Percentiles rank a stretch among this genome's conserved stretches.
These are phyloP conservation scores for Hoplodrina blanda DNA, from an alignment of 2,888 invertebrate species.

Conservation along the genomic window DNA sequence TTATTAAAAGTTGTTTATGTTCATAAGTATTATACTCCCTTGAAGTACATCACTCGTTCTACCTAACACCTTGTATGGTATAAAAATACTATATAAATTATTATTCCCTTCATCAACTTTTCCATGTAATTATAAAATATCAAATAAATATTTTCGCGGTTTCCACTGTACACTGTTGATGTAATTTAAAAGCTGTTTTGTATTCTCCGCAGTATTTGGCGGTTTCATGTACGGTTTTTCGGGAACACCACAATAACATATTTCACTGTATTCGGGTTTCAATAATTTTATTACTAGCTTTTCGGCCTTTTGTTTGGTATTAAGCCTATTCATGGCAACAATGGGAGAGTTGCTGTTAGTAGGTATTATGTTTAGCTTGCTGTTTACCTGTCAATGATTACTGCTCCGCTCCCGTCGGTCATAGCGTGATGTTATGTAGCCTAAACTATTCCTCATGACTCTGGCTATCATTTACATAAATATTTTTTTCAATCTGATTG, in stretches of 20 bases:
- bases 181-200: slow-evolving; percentile 51
- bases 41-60: too few relatives aligned
- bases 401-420: too few relatives aligned
- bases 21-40: too few relatives aligned
- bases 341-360: background rate
- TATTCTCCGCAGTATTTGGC: slow-evolving; percentile 12
- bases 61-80: too few relatives aligned
- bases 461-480: too few relatives aligned
- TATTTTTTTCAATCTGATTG: too few relatives aligned
- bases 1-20: too few relatives aligned
- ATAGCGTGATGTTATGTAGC: too few relatives aligned
- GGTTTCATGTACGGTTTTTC: slow-evolving; percentile 31
- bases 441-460: too few relatives aligned
- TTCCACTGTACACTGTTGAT: slow-evolving; percentile 16
- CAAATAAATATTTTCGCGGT: slow-evolving; percentile 40
- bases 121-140: slow-evolving; percentile 31
- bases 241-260: slow-evolving; percentile 30
- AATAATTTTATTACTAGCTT: slow-evolving; percentile 3
- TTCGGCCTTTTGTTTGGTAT: background rate
- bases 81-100: too few relatives aligned
- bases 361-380: background rate
- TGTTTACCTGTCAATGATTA: background rate
- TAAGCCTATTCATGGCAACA: background rate
- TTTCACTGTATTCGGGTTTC: slow-evolving; percentile 26
- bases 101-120: slow-evolving; percentile 6